Evolutionary conservation across 1,140 invertebrate genomes (phyloP).

Genomic region (Pteromalus puparum): DNA sequence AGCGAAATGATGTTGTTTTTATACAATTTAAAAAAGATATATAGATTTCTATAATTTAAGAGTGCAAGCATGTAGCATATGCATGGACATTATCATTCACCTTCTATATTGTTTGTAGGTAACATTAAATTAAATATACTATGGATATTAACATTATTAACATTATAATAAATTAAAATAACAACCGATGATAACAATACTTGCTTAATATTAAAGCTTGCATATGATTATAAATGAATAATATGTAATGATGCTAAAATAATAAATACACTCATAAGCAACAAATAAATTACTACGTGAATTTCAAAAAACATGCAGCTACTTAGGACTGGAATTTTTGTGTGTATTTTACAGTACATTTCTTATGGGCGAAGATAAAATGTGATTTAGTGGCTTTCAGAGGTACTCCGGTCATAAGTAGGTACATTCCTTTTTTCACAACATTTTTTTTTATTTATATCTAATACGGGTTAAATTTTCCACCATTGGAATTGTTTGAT

Average conservation of each 20-base stretch:
- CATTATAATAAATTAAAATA: neutral
- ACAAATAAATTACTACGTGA: constrained; percentile 42
- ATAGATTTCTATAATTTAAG: neutral
- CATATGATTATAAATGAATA: constrained; percentile 38
- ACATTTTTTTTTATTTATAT: constrained; percentile 36
- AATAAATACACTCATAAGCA: constrained; percentile 42
- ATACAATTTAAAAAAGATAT: neutral
- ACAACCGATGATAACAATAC: neutral
- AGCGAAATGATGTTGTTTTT: constrained; percentile 23
- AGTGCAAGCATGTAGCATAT: neutral
- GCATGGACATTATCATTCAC: constrained; percentile 23
- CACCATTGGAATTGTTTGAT: constrained; percentile 69
- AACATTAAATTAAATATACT: neutral
- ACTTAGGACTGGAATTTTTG: constrained; percentile 69
- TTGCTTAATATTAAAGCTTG: constrained; percentile 6
- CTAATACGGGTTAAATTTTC: constrained; percentile 53
- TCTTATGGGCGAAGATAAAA: constrained; percentile 67
- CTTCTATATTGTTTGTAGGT: neutral
- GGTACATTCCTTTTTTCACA: constrained; percentile 61
- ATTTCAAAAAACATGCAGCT: constrained; percentile 67
- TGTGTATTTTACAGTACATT: constrained; percentile 68
- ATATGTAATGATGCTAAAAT: constrained; percentile 29
- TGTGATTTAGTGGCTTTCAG: constrained; percentile 34
- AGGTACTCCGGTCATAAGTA: constrained; percentile 69
- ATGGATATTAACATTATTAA: neutral